Conservation (phyloP, 2,797 vertebrate genomes). For the Tinamus major region DNA sequence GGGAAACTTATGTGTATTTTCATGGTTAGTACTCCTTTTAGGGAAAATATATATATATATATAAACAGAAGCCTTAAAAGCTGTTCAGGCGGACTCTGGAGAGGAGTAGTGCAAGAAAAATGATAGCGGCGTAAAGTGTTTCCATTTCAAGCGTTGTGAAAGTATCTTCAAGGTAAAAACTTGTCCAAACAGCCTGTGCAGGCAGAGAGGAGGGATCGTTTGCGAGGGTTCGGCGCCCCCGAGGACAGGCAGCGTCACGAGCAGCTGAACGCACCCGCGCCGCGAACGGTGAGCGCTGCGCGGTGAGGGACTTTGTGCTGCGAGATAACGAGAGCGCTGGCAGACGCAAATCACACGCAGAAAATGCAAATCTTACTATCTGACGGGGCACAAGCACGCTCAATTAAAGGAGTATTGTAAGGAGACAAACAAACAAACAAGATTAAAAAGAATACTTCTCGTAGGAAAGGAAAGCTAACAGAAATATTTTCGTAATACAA, state of each 20-base stretch:
- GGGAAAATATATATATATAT: not conserved
- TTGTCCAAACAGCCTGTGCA: not conserved
- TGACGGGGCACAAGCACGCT: not conserved
- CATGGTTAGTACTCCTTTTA: not conserved
- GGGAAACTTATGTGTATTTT: not conserved
- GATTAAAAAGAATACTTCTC: not conserved
- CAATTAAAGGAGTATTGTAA: conserved; percentile 24
- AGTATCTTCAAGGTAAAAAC: not conserved
- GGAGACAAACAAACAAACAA: not conserved
- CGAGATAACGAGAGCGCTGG: not conserved
- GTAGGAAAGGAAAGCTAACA: not conserved
- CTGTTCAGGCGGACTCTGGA: not conserved
- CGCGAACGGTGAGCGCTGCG: accelerated
- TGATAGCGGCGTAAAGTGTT: not conserved
- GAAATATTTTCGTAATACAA: not conserved
- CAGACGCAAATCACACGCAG: not conserved
- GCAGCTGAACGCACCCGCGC: accelerated
- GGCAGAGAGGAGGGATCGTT: not conserved
- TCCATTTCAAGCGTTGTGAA: not conserved
- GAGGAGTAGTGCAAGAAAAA: not conserved
- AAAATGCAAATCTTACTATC: conserved; percentile 11
- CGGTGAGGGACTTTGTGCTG: not conserved
- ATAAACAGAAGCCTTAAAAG: not conserved
- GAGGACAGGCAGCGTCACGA: not conserved
- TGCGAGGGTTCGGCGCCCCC: not conserved